Evolutionary conservation across 2,888 invertebrate genomes (phyloP).

Genomic region (Pollenia angustigena): DNA sequence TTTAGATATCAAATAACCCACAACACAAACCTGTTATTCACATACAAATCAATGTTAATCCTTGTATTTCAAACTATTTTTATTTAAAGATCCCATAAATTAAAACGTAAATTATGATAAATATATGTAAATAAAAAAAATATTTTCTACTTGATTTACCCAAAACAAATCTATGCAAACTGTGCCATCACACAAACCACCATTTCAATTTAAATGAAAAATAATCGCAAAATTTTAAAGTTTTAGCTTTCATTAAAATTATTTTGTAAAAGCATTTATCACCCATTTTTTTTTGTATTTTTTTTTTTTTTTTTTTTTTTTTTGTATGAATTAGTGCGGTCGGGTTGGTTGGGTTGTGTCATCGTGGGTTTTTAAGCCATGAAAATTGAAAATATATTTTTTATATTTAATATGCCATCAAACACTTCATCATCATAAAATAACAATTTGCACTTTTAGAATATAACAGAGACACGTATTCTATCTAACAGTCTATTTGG

Average conservation of each 20-base stretch:
- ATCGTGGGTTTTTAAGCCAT: conserved; percentile 22
- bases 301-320: conserved; percentile 12
- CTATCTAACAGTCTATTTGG: background rate
- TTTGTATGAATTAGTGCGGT: conserved; percentile 49
- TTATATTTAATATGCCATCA: conserved; percentile 61
- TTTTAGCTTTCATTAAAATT: conserved; percentile 22
- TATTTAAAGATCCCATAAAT: background rate
- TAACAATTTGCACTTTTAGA: conserved; percentile 51
- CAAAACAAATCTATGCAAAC: background rate
- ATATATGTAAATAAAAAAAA: too few species aligned
- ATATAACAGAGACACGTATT: conserved; percentile 21
- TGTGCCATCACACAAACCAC: background rate
- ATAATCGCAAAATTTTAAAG: background rate
- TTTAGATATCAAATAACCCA: too few species aligned
- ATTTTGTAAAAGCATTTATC: conserved; percentile 49
- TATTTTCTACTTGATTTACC: conserved; percentile 1
- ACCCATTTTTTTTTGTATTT: conserved; percentile 11
- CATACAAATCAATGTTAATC: background rate
- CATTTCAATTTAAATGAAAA: conserved; percentile 38
- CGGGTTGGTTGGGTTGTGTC: conserved; percentile 14
- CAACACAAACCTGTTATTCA: too few species aligned
- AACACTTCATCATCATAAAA: conserved; percentile 70
- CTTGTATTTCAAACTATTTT: background rate
- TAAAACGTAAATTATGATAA: too few species aligned
- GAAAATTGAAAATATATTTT: conserved; percentile 53